Evolutionary conservation across 2,797 vertebrate species (phyloP).

Genomic region (Graptemys geographica): DNA sequence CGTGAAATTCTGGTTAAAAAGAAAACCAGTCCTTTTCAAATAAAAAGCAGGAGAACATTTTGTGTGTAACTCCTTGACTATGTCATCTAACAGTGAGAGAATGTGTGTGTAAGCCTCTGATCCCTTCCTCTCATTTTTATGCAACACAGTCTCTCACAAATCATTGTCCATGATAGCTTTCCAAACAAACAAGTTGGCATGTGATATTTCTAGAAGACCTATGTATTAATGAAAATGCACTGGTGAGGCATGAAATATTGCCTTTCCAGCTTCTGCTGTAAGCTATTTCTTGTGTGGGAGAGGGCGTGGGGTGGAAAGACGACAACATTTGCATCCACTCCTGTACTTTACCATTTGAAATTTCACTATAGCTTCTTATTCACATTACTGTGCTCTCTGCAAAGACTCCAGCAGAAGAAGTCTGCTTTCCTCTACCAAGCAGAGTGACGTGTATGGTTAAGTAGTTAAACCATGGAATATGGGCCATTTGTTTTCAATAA

Average conservation of each 20-base stretch:
- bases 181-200: constrained; percentile 8
- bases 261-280: constrained; percentile 6
- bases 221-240: neutral
- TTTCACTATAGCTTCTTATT: neutral
- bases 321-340: neutral
- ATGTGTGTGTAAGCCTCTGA: constrained; percentile 44
- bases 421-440: neutral
- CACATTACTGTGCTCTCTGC: rapidly evolving
- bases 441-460: neutral
- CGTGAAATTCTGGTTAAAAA: constrained; percentile 45
- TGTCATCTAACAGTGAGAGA: constrained; percentile 23
- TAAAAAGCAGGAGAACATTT: neutral
- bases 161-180: constrained; percentile 43
- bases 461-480: neutral
- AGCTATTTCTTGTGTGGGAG: neutral
- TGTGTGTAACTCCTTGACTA: constrained; percentile 26
- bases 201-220: constrained; percentile 13
- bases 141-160: constrained; percentile 21
- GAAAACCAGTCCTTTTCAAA: constrained; percentile 62
- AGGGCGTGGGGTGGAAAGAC: neutral
- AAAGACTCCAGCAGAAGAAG: neutral
- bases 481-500: neutral
- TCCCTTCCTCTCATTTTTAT: constrained; percentile 32
- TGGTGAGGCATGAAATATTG: neutral
- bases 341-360: neutral